These are phyloP conservation scores for Brachionus asplanchnoidis DNA, from an alignment of 1,140 invertebrate species.

Conservation along the genomic window DNA sequence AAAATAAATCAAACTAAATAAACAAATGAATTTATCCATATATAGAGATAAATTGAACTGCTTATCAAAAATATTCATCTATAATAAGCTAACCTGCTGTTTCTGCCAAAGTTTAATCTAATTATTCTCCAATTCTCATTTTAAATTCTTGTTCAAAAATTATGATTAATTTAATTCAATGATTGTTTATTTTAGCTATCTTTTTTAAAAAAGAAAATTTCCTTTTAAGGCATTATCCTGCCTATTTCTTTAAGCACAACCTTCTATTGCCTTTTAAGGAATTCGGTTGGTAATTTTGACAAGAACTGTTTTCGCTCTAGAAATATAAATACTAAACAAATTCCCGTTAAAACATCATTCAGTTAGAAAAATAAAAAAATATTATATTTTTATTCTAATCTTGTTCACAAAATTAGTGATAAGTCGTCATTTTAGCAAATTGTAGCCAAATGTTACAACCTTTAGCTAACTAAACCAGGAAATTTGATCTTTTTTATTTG, in stretches of 20 bases:
- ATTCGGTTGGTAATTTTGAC: neutral
- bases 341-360: neutral
- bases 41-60: neutral
- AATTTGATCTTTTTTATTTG: slow-evolving; percentile 3
- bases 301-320: neutral
- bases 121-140: neutral
- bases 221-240: neutral
- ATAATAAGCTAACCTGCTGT: neutral
- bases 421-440: neutral
- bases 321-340: neutral
- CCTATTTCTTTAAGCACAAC: neutral
- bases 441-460: slow-evolving; percentile 23
- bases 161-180: neutral
- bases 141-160: neutral
- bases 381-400: neutral
- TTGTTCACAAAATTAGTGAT: neutral
- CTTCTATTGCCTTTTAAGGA: neutral
- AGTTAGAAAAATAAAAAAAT: neutral
- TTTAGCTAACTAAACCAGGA: slow-evolving; percentile 26
- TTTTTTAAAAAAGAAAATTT: neutral
- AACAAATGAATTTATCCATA: neutral
- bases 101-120: slow-evolving; percentile 3
- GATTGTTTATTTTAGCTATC: neutral
- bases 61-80: neutral
- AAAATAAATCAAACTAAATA: neutral